Evolutionary conservation across 2,113 vertebrate species (phyloP).

Genomic region (Crotalus tigris): DNA sequence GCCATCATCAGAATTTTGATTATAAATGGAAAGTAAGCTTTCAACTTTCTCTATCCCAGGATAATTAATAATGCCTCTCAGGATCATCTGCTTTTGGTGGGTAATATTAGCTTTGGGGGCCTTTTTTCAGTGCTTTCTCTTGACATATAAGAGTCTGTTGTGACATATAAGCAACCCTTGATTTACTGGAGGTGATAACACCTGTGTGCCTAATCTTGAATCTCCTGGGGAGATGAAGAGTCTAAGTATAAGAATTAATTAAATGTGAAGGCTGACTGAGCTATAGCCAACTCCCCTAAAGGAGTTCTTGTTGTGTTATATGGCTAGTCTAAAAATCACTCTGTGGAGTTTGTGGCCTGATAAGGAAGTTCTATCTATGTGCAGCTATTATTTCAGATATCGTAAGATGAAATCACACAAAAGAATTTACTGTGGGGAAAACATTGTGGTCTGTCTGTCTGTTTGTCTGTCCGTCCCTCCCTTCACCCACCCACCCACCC

Average conservation of each 20-base stretch:
- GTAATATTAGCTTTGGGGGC: neutral
- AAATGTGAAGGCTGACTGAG: neutral
- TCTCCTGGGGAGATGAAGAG: neutral
- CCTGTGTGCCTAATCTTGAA: neutral
- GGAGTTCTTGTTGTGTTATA: neutral
- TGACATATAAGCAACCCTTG: neutral
- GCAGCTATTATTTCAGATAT: neutral
- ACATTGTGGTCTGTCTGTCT: neutral
- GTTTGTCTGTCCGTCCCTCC: neutral
- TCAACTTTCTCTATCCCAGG: neutral
- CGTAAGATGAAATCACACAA: neutral
- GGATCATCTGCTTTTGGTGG: neutral
- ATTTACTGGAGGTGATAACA: neutral
- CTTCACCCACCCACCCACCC: neutral
- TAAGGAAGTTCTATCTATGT: neutral
- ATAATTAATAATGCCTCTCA: neutral
- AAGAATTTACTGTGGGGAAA: neutral
- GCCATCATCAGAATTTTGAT: neutral
- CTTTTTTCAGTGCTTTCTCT: neutral
- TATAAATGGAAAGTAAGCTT: neutral
- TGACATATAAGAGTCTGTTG: neutral
- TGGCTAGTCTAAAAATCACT: neutral
- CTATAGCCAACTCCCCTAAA: neutral
- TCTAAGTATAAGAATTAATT: neutral
- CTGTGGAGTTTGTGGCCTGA: neutral